Conservation (phyloP, 2,797 vertebrate genomes). For the Phaenicophaeus curvirostris region DNA sequence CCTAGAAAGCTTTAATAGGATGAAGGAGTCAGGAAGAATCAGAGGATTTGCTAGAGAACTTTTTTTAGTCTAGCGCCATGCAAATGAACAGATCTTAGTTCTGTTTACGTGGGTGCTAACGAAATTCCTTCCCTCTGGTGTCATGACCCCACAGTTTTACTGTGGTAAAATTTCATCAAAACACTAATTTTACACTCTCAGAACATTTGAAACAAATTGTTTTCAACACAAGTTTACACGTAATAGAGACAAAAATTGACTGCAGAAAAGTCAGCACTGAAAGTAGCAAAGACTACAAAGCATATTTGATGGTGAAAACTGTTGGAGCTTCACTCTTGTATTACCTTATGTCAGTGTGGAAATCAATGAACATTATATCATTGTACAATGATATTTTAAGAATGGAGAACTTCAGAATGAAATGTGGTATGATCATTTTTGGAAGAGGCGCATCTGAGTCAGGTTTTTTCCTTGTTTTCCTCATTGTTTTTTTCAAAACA, state of each 20-base stretch:
- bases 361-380: not conserved
- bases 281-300: not conserved
- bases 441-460: not conserved
- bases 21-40: not conserved
- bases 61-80: not conserved
- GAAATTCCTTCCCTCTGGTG: not conserved
- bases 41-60: not conserved
- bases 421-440: not conserved
- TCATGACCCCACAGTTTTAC: not conserved
- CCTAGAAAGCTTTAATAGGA: conserved; percentile 15
- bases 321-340: not conserved
- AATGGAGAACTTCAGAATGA: not conserved
- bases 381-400: not conserved
- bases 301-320: not conserved
- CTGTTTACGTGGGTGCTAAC: not conserved
- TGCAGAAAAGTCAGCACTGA: not conserved
- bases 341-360: not conserved
- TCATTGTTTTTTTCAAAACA: not conserved
- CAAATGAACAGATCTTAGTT: not conserved
- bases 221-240: not conserved
- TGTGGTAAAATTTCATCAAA: not conserved
- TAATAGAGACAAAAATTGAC: not conserved
- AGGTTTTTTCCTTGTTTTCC: not conserved
- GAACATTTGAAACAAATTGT: not conserved
- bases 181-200: not conserved